These are phyloP conservation scores for Dipus sagitta DNA, from an alignment of 2,797 vertebrate species.

Conservation along the genomic window DNA sequence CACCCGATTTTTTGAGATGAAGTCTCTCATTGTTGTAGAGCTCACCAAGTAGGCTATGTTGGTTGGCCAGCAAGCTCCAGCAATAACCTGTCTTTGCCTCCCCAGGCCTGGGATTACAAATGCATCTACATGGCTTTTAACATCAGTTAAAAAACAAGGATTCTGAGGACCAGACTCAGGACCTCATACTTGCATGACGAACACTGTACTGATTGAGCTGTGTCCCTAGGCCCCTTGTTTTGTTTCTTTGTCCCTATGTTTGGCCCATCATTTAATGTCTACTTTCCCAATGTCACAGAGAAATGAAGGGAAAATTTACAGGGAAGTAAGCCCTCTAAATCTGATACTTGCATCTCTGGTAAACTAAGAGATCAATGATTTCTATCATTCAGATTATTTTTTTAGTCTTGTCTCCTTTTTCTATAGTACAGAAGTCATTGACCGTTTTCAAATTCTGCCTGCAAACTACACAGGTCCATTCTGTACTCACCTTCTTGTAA, in stretches of 20 bases:
- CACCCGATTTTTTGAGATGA: no score
- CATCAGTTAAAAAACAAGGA: no score
- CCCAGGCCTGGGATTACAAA: no score
- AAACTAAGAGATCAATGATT: neutral
- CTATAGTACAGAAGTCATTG: neutral
- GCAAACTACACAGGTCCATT: neutral
- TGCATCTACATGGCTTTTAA: no score
- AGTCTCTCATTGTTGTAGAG: no score
- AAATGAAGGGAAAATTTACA: neutral
- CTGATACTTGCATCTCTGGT: neutral
- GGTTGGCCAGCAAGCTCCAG: no score
- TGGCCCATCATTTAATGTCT: neutral
- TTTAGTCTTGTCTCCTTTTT: neutral
- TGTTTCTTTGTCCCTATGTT: neutral
- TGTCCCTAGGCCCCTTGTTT: no score
- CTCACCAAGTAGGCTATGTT: no score
- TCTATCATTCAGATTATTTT: neutral
- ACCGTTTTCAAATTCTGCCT: neutral
- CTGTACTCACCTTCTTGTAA: neutral
- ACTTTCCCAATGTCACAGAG: neutral
- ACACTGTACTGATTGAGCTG: no score
- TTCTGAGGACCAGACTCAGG: no score
- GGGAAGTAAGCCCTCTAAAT: neutral
- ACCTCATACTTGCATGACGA: no score
- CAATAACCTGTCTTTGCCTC: no score